Evolutionary conservation across 2,113 vertebrate genomes (phyloP), one percentile per base, ranked within the genome.

Genomic region (Microcebus tavaratra): DNA sequence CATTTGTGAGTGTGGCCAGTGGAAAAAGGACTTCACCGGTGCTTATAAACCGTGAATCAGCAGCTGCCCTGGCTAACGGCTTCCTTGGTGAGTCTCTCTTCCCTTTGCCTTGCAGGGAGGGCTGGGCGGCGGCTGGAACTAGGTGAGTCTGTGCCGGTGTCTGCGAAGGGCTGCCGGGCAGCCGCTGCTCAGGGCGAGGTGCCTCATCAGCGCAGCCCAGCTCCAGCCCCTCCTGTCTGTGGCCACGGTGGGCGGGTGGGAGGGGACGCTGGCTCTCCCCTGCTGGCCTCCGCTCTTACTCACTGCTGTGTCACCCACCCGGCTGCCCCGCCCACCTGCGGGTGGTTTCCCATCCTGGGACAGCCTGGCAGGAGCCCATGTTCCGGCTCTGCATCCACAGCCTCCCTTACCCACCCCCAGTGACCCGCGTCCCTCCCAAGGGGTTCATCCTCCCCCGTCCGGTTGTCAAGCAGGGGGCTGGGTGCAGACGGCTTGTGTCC

Each of bases 1-100:
- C 3, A 21, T 81, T 92, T 0, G 0, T 96, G 90, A 95, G 96
- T 59, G 86, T 17, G 97, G 90, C 0, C 31, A 95, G 96, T 90
- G 98, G 98, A 98, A 98, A 98, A 98, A 73, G 97, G 67, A n/a
- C 92, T 97, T 98, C 98, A 98, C 85, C 0, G 0, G 48, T 96
- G 87, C 91, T 53, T 85, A 68, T 76, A 97, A 98, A 97, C 91
- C 23, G 6, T 0, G 12, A 96, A 82, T 91, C 94, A 55, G 96
- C 34, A 75, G 96, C 97, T 78, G 97, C 97, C 97, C 95, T 95
- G 20, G 90, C 92, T 80, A 59, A 96, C 2, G 42, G 34, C n/a
- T 92, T 82, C 91, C 97, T 91, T 11, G 0, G 96, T 92, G 98
- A 97, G 97, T 0, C 4, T 50, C 96, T 97, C 95, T 97, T 98